These are phyloP conservation scores for Euura lappo DNA, from an alignment of 1,140 invertebrate genomes.

Conservation along the genomic window DNA sequence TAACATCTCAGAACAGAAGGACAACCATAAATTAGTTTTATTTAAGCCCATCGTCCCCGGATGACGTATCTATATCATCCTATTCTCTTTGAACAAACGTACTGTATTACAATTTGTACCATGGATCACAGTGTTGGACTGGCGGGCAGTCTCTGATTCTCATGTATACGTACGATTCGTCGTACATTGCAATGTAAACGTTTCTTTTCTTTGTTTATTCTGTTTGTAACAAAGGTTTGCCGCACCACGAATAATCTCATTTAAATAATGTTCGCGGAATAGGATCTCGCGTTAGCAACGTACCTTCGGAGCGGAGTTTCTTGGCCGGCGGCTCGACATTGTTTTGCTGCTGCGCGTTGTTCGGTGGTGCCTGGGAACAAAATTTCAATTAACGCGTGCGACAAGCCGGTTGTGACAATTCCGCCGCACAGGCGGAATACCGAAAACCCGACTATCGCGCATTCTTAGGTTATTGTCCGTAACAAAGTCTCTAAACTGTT, in stretches of 20 bases:
- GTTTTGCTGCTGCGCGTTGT: slow-evolving; percentile 33
- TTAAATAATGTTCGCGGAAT: no score
- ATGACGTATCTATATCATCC: background rate
- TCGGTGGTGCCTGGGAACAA: slow-evolving; percentile 36
- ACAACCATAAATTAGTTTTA: slow-evolving; percentile 63
- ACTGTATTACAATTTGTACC: background rate
- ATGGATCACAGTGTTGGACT: background rate
- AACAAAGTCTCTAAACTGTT: no score
- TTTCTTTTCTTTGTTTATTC: no score
- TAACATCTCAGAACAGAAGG: slow-evolving; percentile 64
- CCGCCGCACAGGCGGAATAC: no score
- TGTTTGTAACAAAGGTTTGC: no score
- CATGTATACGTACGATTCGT: no score
- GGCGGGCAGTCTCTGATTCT: no score
- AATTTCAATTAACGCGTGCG: background rate
- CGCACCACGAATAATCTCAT: no score
- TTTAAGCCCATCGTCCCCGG: slow-evolving; percentile 47
- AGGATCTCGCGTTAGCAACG: slow-evolving; percentile 44
- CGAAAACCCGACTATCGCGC: no score
- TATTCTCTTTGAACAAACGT: slow-evolving; percentile 2
- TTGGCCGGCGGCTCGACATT: slow-evolving; percentile 47
- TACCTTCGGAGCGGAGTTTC: slow-evolving; percentile 56
- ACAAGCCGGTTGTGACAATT: no score
- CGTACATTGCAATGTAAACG: no score
- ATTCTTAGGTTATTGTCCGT: no score